Conservation (phyloP, 2,797 vertebrate genomes). For the Valencia hispanica region DNA sequence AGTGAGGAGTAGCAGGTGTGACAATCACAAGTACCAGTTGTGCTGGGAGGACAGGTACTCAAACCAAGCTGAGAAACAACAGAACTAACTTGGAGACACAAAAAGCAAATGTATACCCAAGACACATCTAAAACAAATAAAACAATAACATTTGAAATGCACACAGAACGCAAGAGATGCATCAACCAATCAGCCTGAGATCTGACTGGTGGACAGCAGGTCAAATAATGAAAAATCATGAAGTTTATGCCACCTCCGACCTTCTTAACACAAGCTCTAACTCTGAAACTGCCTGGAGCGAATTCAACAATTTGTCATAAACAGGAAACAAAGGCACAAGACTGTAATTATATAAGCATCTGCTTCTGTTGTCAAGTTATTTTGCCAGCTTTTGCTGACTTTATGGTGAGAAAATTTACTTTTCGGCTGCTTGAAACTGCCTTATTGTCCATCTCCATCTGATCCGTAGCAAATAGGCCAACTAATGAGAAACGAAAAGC, state of each 20-base stretch:
- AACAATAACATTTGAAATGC: neutral
- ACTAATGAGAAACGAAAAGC: neutral
- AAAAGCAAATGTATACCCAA: neutral
- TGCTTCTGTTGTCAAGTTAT: neutral
- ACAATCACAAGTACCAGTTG: neutral
- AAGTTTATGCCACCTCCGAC: neutral
- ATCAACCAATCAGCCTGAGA: neutral
- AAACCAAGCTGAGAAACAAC: neutral
- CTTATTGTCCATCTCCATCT: neutral
- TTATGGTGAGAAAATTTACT: neutral
- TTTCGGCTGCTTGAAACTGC: neutral
- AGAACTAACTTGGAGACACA: neutral
- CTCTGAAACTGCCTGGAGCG: neutral
- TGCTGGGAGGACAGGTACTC: constrained; percentile 1
- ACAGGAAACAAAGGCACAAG: neutral
- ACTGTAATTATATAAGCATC: neutral
- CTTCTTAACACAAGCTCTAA: neutral
- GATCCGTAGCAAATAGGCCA: neutral
- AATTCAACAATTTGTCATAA: neutral
- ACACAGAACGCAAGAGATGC: neutral
- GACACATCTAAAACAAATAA: neutral
- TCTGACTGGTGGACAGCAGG: neutral
- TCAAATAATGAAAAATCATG: neutral
- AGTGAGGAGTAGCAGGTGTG: neutral
- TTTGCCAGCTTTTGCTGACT: neutral